Evolutionary conservation across 2,113 vertebrate species (phyloP), one percentile per base, ranked within the genome.

Genomic region (Atlantisia rogersi): DNA sequence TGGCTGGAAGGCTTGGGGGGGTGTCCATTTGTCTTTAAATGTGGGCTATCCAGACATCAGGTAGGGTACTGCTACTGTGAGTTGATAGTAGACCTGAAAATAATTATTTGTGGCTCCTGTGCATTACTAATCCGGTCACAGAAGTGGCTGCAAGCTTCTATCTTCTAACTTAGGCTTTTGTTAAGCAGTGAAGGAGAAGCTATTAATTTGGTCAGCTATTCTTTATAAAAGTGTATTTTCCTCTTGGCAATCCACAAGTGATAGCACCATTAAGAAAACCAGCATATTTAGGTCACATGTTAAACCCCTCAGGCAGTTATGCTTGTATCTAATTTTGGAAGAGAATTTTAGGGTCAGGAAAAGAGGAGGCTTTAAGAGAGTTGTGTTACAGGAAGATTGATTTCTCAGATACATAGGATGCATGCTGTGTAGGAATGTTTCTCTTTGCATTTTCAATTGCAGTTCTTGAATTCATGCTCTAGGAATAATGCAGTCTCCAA

Each of bases 181-280:
- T 88, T 74, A 31, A 75, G 85, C 90, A 90, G 82, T 92, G 93
- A 88, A 97, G 96, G 95, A 95, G 93, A 97, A 97, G 65, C 67
- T 75, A 94, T 96, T 93, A n/a, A 70, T 82, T 89, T 93, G 69
- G 83, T 68, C 90, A 90, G 86, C 16, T 53, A 10, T 88, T 89
- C 88, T 95, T 86, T 48, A 50, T 32, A 75, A 32, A 44, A 86
- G 71, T 75, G 75, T 28, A 25, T 95, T 95, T 97, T 78, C 67
- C 90, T 91, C 77, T 68, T 53, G 21, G 90, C 3, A 0, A 81
- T 84, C 81, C 44, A 69, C 80, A 75, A 95, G 93, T 95, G 94
- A 94, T 63, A 70, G 91, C 71, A 56, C 65, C 64, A 48, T 64
- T 87, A 88, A 65, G 95, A 67, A 94, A 86, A 63, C 17, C 62